Conservation (phyloP, 2,888 invertebrate species). For the Eupithecia centaureata region DNA sequence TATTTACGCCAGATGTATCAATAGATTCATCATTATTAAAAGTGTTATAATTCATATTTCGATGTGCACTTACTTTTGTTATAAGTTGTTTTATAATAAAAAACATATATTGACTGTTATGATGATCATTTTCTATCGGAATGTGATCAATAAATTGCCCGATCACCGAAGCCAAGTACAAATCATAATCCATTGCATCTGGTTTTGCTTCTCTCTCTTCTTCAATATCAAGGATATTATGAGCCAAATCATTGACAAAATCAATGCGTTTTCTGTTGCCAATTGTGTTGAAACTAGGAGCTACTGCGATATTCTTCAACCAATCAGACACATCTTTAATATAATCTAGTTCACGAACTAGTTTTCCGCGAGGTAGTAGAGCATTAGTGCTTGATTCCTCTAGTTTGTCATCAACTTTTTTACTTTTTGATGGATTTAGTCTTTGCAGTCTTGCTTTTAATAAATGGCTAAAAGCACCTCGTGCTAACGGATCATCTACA, state of each 20-base stretch:
- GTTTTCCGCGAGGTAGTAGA: constrained; percentile 45
- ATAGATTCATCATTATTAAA: constrained; percentile 21
- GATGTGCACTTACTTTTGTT: constrained; percentile 42
- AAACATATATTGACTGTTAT: constrained; percentile 34
- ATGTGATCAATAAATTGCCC: constrained; percentile 45
- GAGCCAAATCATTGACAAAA: constrained; percentile 58
- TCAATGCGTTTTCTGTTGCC: constrained; percentile 55
- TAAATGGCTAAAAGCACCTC: constrained; percentile 55
- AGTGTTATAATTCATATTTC: constrained; percentile 21
- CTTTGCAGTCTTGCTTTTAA: constrained; percentile 58
- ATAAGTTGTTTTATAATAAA: constrained; percentile 51
- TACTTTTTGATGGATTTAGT: constrained; percentile 49
- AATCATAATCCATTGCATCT: constrained; percentile 52
- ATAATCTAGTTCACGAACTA: constrained; percentile 59
- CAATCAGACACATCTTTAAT: constrained; percentile 65
- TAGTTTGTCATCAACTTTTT: constrained; percentile 53
- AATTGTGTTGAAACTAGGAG: constrained; percentile 50
- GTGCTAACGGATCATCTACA: constrained; percentile 55
- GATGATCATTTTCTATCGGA: constrained; percentile 49
- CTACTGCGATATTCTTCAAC: constrained; percentile 61
- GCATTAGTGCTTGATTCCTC: constrained; percentile 40
- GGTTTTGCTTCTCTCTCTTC: constrained; percentile 50
- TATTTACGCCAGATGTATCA: constrained; percentile 39
- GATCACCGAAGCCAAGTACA: constrained; percentile 50
- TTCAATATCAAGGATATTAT: constrained; percentile 58